Conservation (phyloP, 2,113 vertebrate genomes). For the Rafetus swinhoei region DNA sequence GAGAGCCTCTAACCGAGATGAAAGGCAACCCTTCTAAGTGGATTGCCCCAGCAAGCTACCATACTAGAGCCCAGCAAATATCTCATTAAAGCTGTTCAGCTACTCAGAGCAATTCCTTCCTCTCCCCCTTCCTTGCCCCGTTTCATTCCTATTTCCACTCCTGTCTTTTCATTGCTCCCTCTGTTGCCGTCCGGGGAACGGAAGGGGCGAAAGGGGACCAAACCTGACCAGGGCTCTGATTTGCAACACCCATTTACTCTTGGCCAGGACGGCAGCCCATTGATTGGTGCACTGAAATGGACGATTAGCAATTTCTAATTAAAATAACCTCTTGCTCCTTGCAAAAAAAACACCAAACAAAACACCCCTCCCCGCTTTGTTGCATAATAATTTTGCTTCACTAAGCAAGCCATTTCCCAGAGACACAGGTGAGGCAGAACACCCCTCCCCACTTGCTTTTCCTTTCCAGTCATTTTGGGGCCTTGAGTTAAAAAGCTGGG, state of each 20-base stretch:
- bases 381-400: conserved; percentile 29
- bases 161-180: conserved; percentile 76
- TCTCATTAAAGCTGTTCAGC: conserved; percentile 83
- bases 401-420: conserved; percentile 46
- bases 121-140: conserved; percentile 59
- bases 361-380: accelerated
- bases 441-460: neutral
- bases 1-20: conserved; percentile 77
- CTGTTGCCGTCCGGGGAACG: conserved; percentile 24
- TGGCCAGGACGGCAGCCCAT: conserved; percentile 52
- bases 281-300: conserved; percentile 56
- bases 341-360: neutral
- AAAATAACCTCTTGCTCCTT: conserved; percentile 36
- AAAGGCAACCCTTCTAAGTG: conserved; percentile 84
- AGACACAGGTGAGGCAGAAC: neutral
- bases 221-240: conserved; percentile 59
- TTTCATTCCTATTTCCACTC: conserved; percentile 81
- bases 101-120: conserved; percentile 69
- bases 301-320: conserved; percentile 62
- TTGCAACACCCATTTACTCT: conserved; percentile 63
- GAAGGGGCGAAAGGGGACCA: conserved; percentile 56
- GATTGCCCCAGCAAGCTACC: conserved; percentile 80
- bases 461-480: accelerated
- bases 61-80: conserved; percentile 79
- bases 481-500: neutral